Conservation (phyloP, 2,797 vertebrate genomes). For the Hyperoplus immaculatus region DNA sequence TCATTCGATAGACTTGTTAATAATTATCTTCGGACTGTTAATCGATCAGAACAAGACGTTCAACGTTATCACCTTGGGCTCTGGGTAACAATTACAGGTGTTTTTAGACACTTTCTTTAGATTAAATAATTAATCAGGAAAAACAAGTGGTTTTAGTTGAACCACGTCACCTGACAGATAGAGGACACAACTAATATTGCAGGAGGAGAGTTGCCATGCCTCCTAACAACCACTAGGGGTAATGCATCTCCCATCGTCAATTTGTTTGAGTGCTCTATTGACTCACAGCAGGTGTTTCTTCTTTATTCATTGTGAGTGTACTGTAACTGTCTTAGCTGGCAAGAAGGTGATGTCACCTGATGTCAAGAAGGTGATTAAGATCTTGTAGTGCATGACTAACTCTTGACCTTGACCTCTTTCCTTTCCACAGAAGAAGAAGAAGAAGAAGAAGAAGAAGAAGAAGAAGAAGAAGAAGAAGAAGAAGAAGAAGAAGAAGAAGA, state of each 20-base stretch:
- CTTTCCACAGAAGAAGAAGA: conserved; percentile 71
- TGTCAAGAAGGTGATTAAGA: conserved; percentile 49
- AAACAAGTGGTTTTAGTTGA: neutral
- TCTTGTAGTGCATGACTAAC: conserved; percentile 56
- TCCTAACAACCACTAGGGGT: conserved; percentile 6
- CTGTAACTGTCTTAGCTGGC: conserved; percentile 25
- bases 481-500: too few relatives aligned
- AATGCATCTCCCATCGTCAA: neutral
- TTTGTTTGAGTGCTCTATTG: neutral
- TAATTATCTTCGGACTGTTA: neutral
- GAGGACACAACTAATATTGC: neutral
- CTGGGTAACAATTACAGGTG: neutral
- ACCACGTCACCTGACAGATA: neutral
- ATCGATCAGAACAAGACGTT: neutral
- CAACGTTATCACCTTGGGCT: neutral
- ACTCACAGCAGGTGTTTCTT: conserved; percentile 28
- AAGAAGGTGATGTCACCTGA: conserved; percentile 30
- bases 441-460: too few relatives aligned
- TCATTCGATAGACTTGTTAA: neutral
- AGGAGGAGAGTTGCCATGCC: neutral
- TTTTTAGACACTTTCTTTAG: neutral
- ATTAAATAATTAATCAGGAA: neutral
- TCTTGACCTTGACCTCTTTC: conserved; percentile 44
- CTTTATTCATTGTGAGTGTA: conserved; percentile 1
- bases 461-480: too few relatives aligned